Evolutionary conservation across 2,113 vertebrate species (phyloP).

Genomic region (Phalacrocorax pelagicus): DNA sequence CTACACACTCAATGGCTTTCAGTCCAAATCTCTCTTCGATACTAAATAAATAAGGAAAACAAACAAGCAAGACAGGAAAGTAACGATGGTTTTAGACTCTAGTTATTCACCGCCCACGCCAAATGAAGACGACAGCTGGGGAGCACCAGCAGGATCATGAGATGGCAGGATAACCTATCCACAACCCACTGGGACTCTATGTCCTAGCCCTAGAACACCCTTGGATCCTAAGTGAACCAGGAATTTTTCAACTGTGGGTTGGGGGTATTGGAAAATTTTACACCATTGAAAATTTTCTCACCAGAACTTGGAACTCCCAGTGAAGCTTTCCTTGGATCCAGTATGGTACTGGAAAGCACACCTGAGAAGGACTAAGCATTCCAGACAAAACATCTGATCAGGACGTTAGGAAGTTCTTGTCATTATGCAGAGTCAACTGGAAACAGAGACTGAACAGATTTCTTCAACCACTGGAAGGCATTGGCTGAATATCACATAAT

Average conservation of each 20-base stretch:
- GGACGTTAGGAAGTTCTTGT: not conserved
- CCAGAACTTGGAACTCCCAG: not conserved
- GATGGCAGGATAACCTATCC: not conserved
- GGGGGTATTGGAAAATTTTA: not conserved
- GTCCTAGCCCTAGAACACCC: not conserved
- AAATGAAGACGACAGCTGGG: not conserved
- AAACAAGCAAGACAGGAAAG: not conserved
- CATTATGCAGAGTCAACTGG: not conserved
- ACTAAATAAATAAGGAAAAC: not conserved
- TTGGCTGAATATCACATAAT: not conserved
- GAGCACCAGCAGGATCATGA: not conserved
- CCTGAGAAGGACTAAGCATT: not conserved
- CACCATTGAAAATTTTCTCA: not conserved
- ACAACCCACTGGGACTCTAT: not conserved
- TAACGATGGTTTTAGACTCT: not conserved
- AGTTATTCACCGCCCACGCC: not conserved
- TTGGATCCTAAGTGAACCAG: not conserved
- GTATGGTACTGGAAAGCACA: not conserved
- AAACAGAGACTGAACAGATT: not conserved
- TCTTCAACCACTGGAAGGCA: not conserved
- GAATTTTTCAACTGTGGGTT: not conserved
- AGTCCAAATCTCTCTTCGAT: not conserved
- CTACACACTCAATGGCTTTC: not conserved
- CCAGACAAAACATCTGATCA: not conserved
- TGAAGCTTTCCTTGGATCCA: not conserved